These are phyloP conservation scores for Nezara viridula DNA, from an alignment of 2,888 invertebrate species.

Conservation along the genomic window DNA sequence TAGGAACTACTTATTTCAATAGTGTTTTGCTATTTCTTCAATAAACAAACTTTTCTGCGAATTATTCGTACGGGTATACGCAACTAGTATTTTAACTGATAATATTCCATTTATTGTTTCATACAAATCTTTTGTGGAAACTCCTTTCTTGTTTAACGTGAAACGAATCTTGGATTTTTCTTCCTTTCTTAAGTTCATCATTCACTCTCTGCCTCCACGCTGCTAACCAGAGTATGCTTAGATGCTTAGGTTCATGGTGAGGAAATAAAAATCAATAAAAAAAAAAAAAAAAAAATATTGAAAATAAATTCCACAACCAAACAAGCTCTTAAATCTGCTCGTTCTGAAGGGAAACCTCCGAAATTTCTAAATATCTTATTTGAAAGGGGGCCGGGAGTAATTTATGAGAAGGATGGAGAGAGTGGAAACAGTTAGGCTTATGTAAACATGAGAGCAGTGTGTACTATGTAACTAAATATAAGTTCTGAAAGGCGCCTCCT, in stretches of 20 bases:
- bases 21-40: no score
- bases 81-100: no score
- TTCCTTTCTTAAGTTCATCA: no score
- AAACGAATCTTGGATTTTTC: no score
- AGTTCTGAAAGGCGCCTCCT: constrained; percentile 13
- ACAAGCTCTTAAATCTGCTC: background rate
- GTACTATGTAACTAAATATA: constrained; percentile 49
- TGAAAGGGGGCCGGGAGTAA: background rate
- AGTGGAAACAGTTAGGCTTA: constrained; percentile 45
- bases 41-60: no score
- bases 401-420: constrained; percentile 44
- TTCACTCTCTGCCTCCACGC: no score
- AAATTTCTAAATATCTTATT: constrained; percentile 49
- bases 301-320: background rate
- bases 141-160: no score
- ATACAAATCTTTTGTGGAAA: no score
- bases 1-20: no score
- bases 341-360: background rate
- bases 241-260: background rate
- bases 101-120: no score
- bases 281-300: background rate
- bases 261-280: background rate
- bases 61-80: no score
- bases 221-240: no score
- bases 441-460: constrained; percentile 41